These are phyloP conservation scores for Pogonocherus hispidulus DNA, from an alignment of 2,888 invertebrate genomes.

Conservation along the genomic window DNA sequence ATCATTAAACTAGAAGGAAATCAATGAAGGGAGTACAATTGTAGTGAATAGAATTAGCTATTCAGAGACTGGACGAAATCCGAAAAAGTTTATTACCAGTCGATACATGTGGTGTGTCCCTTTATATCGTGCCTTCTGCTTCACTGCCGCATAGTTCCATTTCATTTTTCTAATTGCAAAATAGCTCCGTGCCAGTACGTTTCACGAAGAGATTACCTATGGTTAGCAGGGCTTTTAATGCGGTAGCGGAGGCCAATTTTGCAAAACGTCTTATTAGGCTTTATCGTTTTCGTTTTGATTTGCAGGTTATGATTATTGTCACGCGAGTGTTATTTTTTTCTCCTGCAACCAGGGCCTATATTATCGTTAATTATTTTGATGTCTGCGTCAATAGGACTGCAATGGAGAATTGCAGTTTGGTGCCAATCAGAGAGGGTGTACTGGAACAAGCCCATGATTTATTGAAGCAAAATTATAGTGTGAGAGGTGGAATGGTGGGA, in stretches of 20 bases:
- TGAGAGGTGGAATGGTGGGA: too few relatives aligned
- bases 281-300: conserved; percentile 46
- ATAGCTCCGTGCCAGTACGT: conserved; percentile 3
- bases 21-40: too few relatives aligned
- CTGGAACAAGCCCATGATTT: neutral
- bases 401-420: neutral
- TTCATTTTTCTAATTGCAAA: neutral
- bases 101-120: too few relatives aligned
- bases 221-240: conserved; percentile 38
- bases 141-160: neutral
- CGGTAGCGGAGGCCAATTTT: conserved; percentile 35
- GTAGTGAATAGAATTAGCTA: too few relatives aligned
- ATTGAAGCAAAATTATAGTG: conserved; percentile 2
- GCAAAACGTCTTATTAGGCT: conserved; percentile 49
- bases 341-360: conserved; percentile 5
- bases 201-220: conserved; percentile 5
- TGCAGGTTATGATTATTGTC: conserved; percentile 44
- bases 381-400: conserved; percentile 14
- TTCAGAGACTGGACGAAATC: too few relatives aligned
- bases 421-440: neutral
- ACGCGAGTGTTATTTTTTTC: conserved; percentile 38
- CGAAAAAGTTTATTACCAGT: too few relatives aligned
- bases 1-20: too few relatives aligned
- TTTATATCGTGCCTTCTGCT: neutral
- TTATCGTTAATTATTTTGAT: conserved; percentile 22